Base-by-base conservation (phyloP, 1,140 invertebrate genomes). In the Tetragonula clypearis region DNA sequence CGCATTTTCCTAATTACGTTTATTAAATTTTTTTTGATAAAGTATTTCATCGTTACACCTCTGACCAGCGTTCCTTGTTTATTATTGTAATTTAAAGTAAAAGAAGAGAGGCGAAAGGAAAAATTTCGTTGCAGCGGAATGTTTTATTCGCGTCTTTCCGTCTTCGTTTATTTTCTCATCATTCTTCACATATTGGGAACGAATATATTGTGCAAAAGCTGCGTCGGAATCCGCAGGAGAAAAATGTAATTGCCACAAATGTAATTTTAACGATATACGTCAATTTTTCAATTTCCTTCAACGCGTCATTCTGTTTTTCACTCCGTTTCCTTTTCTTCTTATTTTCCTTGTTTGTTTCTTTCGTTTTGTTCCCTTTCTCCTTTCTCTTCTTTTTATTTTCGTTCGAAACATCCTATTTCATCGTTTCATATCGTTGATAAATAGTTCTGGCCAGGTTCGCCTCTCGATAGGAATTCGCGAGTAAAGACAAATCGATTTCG, bases 401-500 rank as follows among this genome's bases (percentile, higher is more conserved):
- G 17, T 35, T 53, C n/a, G 26, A 9, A 26, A 86, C n/a, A 68
- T 26, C 68, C 60, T 66, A 65, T 80, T 79, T 58, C 78, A 69
- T 75, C 68, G 55, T 89, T 87, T 82, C 53, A 71, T 66, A 75
- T 62, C 68, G 71, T 87, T 91, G 90, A 91, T 90, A 91, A 87
- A 92, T 92, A 89, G 90, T 87, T 85, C 76, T 55, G 72, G 60
- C 69, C 69, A 82, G 78, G 82, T 85, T 84, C 78, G 68, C 84
- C 72, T 84, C 49, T 77, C 75, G 49, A 84, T 87, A 82, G 79
- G 79, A 88, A 86, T 90, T 88, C 74, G 75, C 60, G 76, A 80
- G 87, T 78, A 90, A 86, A 91, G 90, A 91, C 87, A 88, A 91
- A 91, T 91, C 86, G 90, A 84, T 79, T 58, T 35, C 60, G 79